phyloP scores from a whole-genome alignment of 2,888 invertebrate genomes.

The Mystacides longicornis region DNA sequence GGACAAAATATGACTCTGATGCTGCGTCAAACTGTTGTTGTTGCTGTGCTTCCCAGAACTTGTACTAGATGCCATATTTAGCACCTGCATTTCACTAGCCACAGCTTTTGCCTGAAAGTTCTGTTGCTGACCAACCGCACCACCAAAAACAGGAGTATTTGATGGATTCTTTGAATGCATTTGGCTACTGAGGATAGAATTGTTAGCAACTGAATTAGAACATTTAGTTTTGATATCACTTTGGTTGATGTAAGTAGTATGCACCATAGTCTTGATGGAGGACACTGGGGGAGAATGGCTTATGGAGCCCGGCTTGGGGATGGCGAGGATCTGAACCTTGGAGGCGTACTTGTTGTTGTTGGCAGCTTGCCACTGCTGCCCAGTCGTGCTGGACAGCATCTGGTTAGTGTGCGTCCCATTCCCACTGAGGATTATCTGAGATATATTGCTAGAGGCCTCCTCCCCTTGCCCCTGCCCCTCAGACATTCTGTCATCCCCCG shows the following conservation, averaged over 20 bases:
- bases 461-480: slow-evolving; percentile 9
- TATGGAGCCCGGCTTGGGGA: slow-evolving; percentile 26
- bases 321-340: slow-evolving; percentile 46
- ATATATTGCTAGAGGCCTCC: slow-evolving; percentile 36
- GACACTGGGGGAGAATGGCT: neutral
- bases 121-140: slow-evolving; percentile 2
- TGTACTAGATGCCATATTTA: slow-evolving; percentile 41
- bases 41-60: slow-evolving; percentile 40
- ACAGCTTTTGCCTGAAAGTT: slow-evolving; percentile 6
- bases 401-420: slow-evolving; percentile 11
- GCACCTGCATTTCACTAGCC: slow-evolving; percentile 41
- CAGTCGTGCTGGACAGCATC: slow-evolving; percentile 5
- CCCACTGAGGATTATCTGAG: slow-evolving; percentile 46
- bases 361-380: slow-evolving; percentile 1
- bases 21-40: slow-evolving; percentile 34
- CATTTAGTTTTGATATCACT: slow-evolving; percentile 11
- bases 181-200: slow-evolving; percentile 41
- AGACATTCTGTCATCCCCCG: slow-evolving; percentile 4
- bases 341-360: slow-evolving; percentile 29
- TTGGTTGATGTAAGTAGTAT: slow-evolving; percentile 18
- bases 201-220: slow-evolving; percentile 28
- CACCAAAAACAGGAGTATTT: neutral
- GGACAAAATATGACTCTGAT: slow-evolving; percentile 45
- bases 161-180: slow-evolving; percentile 33
- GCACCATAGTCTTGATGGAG: slow-evolving; percentile 10